These are phyloP conservation scores for Myiozetetes cayanensis DNA, from an alignment of 2,113 vertebrate genomes.

Conservation along the genomic window DNA sequence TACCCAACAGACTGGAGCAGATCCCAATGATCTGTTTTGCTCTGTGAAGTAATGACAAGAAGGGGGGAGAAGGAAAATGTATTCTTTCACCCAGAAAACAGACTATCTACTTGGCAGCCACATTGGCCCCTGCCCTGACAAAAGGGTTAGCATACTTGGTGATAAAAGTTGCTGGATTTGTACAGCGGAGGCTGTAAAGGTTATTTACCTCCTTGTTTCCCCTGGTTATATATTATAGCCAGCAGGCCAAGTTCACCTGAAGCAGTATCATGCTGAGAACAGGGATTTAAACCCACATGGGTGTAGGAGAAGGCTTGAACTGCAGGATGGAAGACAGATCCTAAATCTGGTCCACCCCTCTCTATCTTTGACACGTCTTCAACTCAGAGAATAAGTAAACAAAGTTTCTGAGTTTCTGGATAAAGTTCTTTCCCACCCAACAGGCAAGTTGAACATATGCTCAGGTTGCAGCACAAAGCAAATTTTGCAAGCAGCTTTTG, in stretches of 20 bases:
- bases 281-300: background rate
- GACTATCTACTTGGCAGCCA: background rate
- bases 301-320: background rate
- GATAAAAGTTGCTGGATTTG: constrained; percentile 9
- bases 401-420: constrained; percentile 6
- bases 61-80: background rate
- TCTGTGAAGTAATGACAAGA: constrained; percentile 40
- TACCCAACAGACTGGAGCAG: constrained; percentile 33
- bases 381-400: background rate
- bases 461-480: constrained; percentile 11
- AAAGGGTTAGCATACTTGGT: background rate
- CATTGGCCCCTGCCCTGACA: background rate
- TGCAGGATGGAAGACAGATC: background rate
- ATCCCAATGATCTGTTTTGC: constrained; percentile 49
- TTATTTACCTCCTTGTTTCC: constrained; percentile 17
- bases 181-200: background rate
- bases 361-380: background rate
- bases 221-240: background rate
- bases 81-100: constrained; percentile 57
- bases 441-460: background rate
- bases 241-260: background rate
- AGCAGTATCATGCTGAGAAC: constrained; percentile 5
- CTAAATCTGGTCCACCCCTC: background rate
- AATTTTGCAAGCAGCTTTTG: background rate
- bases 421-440: constrained; percentile 4